Conservation (phyloP, 2,888 invertebrate species). For the Labia minor region DNA sequence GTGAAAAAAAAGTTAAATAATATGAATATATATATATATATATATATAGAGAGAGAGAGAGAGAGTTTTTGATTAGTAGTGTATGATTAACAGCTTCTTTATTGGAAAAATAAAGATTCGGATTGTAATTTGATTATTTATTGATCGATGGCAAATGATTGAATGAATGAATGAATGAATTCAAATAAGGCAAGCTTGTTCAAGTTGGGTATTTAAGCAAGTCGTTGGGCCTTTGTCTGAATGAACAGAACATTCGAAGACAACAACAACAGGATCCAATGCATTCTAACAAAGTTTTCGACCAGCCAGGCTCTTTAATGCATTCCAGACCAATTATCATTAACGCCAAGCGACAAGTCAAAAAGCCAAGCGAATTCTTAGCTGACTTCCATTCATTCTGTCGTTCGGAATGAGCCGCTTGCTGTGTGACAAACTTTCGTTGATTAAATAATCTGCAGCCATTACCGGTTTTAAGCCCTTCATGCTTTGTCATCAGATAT, state of each 20-base stretch:
- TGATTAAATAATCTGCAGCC: constrained; percentile 4
- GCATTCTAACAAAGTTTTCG: not conserved
- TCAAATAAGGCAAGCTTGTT: not conserved
- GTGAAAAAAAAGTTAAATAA: too few relatives aligned
- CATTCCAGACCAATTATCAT: not conserved
- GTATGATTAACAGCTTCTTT: too few relatives aligned
- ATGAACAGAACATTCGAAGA: not conserved
- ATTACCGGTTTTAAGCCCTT: constrained; percentile 13
- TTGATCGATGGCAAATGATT: not conserved
- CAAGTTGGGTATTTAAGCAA: not conserved
- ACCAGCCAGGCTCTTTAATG: constrained; percentile 1
- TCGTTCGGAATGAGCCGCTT: not conserved
- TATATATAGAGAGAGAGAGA: too few relatives aligned
- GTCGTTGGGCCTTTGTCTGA: not conserved
- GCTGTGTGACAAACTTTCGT: constrained; percentile 9
- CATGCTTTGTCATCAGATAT: constrained; percentile 13
- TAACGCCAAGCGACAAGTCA: not conserved
- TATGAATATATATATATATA: too few relatives aligned
- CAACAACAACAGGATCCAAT: not conserved
- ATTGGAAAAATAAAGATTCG: not conserved
- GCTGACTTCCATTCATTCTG: not conserved
- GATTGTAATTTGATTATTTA: not conserved
- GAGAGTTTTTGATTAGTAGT: too few relatives aligned
- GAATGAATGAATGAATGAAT: constrained; percentile 4
- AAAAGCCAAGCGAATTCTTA: not conserved